Conservation (phyloP, 1,140 invertebrate genomes). For the Gonioctena quinquepunctata region DNA sequence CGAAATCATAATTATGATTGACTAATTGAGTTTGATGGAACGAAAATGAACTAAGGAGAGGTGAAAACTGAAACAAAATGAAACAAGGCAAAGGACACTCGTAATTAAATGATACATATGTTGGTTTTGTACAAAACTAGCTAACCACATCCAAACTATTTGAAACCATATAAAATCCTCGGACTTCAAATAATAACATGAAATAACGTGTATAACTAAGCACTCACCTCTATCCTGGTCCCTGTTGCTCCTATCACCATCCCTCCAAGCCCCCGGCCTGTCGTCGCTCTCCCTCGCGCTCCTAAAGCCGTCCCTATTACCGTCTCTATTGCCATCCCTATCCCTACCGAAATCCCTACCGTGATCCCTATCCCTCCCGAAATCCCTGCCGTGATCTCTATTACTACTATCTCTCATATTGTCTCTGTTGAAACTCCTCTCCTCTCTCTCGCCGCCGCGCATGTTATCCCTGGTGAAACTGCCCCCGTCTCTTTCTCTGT, state of each 20-base stretch:
- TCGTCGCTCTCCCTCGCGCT: constrained; percentile 39
- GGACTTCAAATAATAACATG: no score
- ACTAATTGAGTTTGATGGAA: no score
- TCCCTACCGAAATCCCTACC: constrained; percentile 40
- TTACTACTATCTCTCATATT: constrained; percentile 29
- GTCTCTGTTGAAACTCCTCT: constrained; percentile 11
- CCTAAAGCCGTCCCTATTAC: constrained; percentile 33
- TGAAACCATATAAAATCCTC: no score
- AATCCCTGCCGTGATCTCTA: constrained; percentile 32
- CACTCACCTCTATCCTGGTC: constrained; percentile 34
- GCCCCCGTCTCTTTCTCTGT: constrained; percentile 21
- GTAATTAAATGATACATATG: no score
- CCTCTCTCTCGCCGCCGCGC: constrained; percentile 18
- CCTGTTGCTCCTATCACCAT: constrained; percentile 44
- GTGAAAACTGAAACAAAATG: no score
- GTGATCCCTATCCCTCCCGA: constrained; percentile 34
- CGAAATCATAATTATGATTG: no score
- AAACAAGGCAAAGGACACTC: no score
- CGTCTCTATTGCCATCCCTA: constrained; percentile 35
- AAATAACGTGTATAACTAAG: not conserved
- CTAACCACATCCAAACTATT: no score
- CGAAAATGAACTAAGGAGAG: no score
- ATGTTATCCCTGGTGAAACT: constrained; percentile 28
- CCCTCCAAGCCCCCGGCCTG: constrained; percentile 36
- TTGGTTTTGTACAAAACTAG: no score